A percentile compares a stretch with the other conserved stretches of the same genome.
Conservation (phyloP, 2,113 vertebrate species). For the Noctilio leporinus region DNA sequence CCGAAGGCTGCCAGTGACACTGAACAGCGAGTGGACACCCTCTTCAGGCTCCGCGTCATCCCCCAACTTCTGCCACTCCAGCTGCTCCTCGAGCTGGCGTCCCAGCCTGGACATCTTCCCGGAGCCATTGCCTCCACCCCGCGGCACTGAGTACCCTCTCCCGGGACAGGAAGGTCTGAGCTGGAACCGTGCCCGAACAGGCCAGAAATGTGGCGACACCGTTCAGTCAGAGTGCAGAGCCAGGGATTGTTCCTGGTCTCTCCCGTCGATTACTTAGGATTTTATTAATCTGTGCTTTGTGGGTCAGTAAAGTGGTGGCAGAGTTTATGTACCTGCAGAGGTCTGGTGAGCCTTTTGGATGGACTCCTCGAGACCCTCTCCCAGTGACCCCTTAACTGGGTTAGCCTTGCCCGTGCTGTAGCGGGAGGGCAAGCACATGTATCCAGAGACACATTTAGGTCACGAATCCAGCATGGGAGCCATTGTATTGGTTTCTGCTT, state of each 20-base stretch:
- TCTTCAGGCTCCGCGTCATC: not conserved
- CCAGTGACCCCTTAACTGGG: not conserved
- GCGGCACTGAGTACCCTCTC: not conserved
- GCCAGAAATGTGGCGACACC: not conserved
- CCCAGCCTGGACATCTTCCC: not conserved
- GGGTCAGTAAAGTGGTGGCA: not conserved
- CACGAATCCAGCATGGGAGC: not conserved
- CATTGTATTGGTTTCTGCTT: not conserved
- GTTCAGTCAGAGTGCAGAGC: no score
- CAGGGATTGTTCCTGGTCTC: not conserved
- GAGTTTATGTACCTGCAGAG: not conserved
- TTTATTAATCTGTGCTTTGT: no score
- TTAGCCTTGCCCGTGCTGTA: accelerated
- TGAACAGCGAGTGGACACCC: not conserved
- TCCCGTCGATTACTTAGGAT: not conserved
- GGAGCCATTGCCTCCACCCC: not conserved
- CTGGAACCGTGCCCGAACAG: not conserved
- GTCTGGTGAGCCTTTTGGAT: not conserved
- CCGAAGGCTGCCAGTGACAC: no score
- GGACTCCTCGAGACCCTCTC: no score
- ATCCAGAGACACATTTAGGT: not conserved
- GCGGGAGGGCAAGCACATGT: accelerated
- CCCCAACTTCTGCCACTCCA: not conserved
- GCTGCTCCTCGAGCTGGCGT: not conserved
- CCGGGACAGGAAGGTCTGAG: not conserved